Base-by-base conservation (phyloP, 2,113 vertebrate species). In the Lagopus leucura region DNA sequence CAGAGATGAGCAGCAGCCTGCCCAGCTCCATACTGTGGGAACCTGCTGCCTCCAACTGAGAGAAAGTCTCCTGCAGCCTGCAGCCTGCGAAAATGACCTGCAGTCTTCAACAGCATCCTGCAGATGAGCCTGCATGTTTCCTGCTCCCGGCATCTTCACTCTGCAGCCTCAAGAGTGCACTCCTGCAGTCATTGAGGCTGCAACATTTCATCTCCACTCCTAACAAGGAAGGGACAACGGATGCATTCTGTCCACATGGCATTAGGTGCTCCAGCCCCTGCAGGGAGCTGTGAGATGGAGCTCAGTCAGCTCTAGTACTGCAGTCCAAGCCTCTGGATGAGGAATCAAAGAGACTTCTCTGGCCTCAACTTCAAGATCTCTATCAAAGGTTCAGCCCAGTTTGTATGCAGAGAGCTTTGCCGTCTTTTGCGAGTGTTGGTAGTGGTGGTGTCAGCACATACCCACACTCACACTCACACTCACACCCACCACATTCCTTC, bases 391-490 rank as follows among this genome's bases (percentile, higher is more conserved):
- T 27, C 21, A 18, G 27, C 36, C 17, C 69, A 14, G 43, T 28
- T 76, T 61, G 45, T 50, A 50, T 22, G 25, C 58, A 40, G 28
- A 50, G 34, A 63, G 27, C 20, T 63, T 32, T 50, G 21, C 12
- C 10, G 22, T 57, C 45, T n/a, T 32, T 30, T 20, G 43, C 13
- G 34, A 7, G 24, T 22, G 67, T 43, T 69, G 52, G 4, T 11
- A 6, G 2, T 27, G 36, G 20, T 38, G 27, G 6, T 34, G 30
- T 2, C 36, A 82, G 57, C 50, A 30, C 58, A 48, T 6, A 20
- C 43, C 2, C 1, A 4, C 28, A 21, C 32, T 20, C 27, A 10
- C 8, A 13, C 17, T 1, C 42, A 10, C 36, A 38, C 25, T 4
- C 19, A 16, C 57, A 19, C 20, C 14, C 1, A 6, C 45, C 22